Conservation (phyloP, 1,140 invertebrate genomes). For the Drosophila guanche region DNA sequence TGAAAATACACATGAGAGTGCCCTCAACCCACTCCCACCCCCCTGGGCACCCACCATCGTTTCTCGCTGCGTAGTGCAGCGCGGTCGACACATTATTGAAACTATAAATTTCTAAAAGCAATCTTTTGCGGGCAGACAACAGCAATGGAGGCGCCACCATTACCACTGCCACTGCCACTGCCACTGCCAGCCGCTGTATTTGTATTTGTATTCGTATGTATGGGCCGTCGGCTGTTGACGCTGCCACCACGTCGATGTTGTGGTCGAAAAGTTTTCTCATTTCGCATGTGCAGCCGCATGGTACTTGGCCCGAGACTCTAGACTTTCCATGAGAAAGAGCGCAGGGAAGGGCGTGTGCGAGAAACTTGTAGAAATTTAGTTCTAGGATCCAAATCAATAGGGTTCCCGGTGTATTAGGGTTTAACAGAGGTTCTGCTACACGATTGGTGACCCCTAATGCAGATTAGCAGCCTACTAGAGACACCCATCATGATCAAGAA, state of each 20-base stretch:
- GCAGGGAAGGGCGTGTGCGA: no score
- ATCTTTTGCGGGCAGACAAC: slow-evolving; percentile 79
- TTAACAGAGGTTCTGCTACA: no score
- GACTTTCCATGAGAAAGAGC: no score
- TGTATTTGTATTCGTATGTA: slow-evolving; percentile 50
- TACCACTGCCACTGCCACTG: slow-evolving; percentile 1
- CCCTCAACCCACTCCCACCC: slow-evolving; percentile 8
- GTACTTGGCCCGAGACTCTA: slow-evolving; percentile 35
- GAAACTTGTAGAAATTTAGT: no score
- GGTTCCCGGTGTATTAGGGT: no score
- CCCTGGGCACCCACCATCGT: slow-evolving; percentile 21
- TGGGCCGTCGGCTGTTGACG: slow-evolving; percentile 44
- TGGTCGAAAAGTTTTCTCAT: slow-evolving; percentile 81
- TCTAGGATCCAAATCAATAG: no score
- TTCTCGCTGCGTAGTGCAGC: slow-evolving; percentile 51
- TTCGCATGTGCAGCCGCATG: slow-evolving; percentile 64
- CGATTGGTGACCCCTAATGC: no score
- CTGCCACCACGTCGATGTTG: slow-evolving; percentile 63
- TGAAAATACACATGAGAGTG: slow-evolving; percentile 78
- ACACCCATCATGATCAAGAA: no score
- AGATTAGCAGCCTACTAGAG: no score
- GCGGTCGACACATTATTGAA: slow-evolving; percentile 76
- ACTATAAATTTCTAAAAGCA: slow-evolving; percentile 80
- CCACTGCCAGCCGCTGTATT: not conserved
- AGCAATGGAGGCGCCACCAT: slow-evolving; percentile 16